A percentile compares a stretch with the other conserved stretches of the same genome.
These are phyloP conservation scores for Sturnus vulgaris DNA, from an alignment of 2,113 vertebrate genomes.

Conservation along the genomic window DNA sequence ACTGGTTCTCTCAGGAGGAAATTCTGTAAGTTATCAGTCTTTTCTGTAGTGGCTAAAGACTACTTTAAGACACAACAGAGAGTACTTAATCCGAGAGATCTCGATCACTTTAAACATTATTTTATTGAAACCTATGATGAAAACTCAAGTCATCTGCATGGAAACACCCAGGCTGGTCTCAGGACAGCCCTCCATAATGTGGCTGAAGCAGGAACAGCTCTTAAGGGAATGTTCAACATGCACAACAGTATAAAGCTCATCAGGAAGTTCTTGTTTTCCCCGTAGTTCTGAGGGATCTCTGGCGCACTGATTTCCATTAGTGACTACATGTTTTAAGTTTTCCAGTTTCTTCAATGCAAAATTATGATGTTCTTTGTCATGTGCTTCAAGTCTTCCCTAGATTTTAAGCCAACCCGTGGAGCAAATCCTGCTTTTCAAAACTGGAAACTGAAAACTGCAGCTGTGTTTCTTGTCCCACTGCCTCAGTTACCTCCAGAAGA, in stretches of 20 bases:
- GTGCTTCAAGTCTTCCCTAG: not conserved
- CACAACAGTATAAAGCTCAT: not conserved
- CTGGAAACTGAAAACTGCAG: not conserved
- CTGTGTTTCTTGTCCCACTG: not conserved
- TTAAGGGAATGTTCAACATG: not conserved
- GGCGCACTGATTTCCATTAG: not conserved
- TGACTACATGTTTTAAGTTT: not conserved
- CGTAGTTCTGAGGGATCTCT: not conserved
- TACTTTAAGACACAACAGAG: not conserved
- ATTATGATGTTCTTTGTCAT: fast-evolving
- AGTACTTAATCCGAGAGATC: not conserved
- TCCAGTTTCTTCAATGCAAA: not conserved
- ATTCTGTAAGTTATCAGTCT: not conserved
- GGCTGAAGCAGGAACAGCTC: not conserved
- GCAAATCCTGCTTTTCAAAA: not conserved
- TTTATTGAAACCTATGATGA: not conserved
- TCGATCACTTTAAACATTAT: not conserved
- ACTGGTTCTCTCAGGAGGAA: not conserved
- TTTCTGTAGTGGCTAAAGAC: not conserved
- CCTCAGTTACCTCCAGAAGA: not conserved
- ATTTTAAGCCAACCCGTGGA: not conserved
- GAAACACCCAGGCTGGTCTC: not conserved
- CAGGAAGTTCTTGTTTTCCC: not conserved
- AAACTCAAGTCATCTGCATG: not conserved
- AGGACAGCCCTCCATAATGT: not conserved